Evolutionary conservation across 2,888 invertebrate genomes (phyloP), one percentile per base, ranked within the genome.

Genomic region (Caenorhabditis uteleia): DNA sequence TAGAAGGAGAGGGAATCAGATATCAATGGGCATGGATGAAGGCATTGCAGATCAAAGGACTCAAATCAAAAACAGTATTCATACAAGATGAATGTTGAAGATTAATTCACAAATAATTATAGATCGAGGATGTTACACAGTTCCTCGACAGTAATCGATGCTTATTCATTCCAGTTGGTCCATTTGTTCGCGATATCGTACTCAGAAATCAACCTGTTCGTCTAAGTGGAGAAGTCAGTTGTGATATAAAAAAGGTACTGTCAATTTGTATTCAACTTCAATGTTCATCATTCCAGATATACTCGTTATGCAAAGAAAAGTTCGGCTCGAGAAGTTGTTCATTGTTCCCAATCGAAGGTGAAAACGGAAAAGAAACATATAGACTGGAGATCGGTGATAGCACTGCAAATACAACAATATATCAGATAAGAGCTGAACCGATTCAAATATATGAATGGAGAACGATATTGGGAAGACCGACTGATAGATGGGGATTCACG

Each of bases 21-120:
- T 72, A 67, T 42, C 69, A 69, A 21, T 72, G 72, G 72, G 51
- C 44, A 14, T 72, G 72, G 72, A 51, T 68, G 45, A 68, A 67
- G 40, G 43, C 59, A 23, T 40, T 72, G 7, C 20, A 21, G 1
- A 49, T 72, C 18, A 47, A 62, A 25, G 69, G 69, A 53, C 25
- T 67, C 16, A 53, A 47, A 29, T 34, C 47, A 12, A 54, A 40
- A 16, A 48, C 49, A 12, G 36, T 59, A 18, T 42, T 26, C 42
- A 10, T 33, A 16, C 7, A 31, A 31, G 26, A n/a, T 10, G n/a
- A 34, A 34, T 34, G 8, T 34, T 34, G 8, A 29, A 27, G n/a
- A 18, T 18, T 10, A n/a, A 33, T 7, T 7, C 20, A 12, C 16
- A 50, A 4, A 18, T 21, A 23, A 20, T 42, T 25, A 14, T 49